Conservation (phyloP, 2,888 invertebrate species). For the Andrena camellia region DNA sequence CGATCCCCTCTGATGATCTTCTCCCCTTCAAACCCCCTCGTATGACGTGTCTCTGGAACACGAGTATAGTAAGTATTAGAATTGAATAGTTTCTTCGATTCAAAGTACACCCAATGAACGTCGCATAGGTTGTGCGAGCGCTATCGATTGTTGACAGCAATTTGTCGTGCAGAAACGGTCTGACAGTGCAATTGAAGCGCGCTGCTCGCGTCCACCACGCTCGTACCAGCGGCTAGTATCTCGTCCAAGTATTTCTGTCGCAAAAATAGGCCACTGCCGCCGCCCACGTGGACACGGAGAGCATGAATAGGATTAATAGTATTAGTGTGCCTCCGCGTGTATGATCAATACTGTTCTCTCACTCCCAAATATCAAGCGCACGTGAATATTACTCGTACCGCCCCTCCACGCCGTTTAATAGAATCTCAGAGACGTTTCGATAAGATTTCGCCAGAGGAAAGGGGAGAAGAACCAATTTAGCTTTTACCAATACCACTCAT, state of each 20-base stretch:
- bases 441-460: neutral
- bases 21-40: no score
- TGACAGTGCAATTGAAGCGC: slow-evolving; percentile 31
- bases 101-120: neutral
- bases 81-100: no score
- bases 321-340: neutral
- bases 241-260: slow-evolving; percentile 63
- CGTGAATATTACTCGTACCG: neutral
- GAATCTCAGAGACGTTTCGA: neutral
- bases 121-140: neutral
- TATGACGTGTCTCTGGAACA: neutral
- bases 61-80: neutral
- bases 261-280: slow-evolving; percentile 62
- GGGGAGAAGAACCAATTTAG: neutral
- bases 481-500: neutral
- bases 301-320: slow-evolving; percentile 19
- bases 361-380: neutral
- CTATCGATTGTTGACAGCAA: slow-evolving; percentile 9
- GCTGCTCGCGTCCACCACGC: neutral
- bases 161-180: slow-evolving; percentile 5
- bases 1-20: no score
- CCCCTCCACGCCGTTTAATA: neutral
- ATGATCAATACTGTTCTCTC: slow-evolving; percentile 10
- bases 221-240: neutral
- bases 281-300: slow-evolving; percentile 59